Evolutionary conservation across 2,888 invertebrate genomes (phyloP).

Genomic region (Antheraea assamensis): DNA sequence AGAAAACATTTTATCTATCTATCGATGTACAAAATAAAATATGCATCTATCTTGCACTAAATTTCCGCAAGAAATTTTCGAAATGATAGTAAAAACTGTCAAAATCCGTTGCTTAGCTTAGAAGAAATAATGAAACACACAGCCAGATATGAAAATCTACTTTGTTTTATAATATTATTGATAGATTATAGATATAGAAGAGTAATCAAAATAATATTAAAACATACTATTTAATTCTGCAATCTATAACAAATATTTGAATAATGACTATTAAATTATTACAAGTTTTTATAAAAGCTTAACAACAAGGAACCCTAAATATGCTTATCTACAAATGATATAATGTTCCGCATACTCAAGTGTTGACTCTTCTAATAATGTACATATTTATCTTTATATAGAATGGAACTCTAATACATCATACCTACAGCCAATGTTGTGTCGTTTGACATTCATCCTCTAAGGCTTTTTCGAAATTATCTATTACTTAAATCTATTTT

Average conservation of each 20-base stretch:
- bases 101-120: no score
- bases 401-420: background rate
- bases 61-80: no score
- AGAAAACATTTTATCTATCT: no score
- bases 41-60: no score
- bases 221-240: background rate
- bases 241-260: background rate
- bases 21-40: no score
- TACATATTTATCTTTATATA: background rate
- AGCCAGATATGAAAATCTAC: no score
- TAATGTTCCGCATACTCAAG: background rate
- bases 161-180: no score
- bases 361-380: background rate
- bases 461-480: no score
- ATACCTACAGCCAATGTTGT: background rate
- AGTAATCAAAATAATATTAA: background rate
- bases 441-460: background rate
- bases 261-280: background rate
- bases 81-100: no score
- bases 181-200: no score
- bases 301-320: background rate
- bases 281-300: background rate
- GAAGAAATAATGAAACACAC: no score
- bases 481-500: no score
- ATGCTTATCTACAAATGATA: background rate